These are phyloP conservation scores for Allolobophora icterica DNA, from an alignment of 2,888 invertebrate genomes.

Conservation along the genomic window DNA sequence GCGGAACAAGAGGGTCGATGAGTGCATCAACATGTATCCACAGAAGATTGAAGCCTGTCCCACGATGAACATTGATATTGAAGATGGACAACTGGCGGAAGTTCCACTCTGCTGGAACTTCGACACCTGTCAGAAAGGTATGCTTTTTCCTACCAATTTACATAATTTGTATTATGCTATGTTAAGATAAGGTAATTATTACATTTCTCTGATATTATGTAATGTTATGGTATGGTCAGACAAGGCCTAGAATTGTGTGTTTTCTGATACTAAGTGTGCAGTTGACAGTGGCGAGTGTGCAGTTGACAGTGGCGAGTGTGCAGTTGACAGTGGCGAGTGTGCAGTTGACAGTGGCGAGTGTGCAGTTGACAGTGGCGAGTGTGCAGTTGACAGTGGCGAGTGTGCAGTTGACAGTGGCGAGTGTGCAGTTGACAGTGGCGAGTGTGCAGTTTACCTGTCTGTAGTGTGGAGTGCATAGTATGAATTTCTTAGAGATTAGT, in stretches of 20 bases:
- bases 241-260: neutral
- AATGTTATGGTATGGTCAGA: neutral
- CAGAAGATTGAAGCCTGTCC: neutral
- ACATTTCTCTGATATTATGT: neutral
- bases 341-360: too few relatives aligned
- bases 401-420: too few relatives aligned
- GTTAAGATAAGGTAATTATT: neutral
- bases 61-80: slow-evolving; percentile 60
- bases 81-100: neutral
- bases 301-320: too few relatives aligned
- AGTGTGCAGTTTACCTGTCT: too few relatives aligned
- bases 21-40: slow-evolving; percentile 49
- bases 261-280: neutral
- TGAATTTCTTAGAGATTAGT: neutral
- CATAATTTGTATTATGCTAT: neutral
- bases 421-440: too few relatives aligned
- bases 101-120: slow-evolving; percentile 65
- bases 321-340: too few relatives aligned
- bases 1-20: slow-evolving; percentile 67
- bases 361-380: too few relatives aligned
- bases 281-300: too few relatives aligned
- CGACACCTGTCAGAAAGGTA: slow-evolving; percentile 63
- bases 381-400: too few relatives aligned
- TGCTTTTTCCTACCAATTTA: slow-evolving; percentile 67
- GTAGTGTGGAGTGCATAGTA: too few relatives aligned